These are phyloP conservation scores for Camelus dromedarius DNA, from an alignment of 2,113 vertebrate genomes.

Conservation along the genomic window DNA sequence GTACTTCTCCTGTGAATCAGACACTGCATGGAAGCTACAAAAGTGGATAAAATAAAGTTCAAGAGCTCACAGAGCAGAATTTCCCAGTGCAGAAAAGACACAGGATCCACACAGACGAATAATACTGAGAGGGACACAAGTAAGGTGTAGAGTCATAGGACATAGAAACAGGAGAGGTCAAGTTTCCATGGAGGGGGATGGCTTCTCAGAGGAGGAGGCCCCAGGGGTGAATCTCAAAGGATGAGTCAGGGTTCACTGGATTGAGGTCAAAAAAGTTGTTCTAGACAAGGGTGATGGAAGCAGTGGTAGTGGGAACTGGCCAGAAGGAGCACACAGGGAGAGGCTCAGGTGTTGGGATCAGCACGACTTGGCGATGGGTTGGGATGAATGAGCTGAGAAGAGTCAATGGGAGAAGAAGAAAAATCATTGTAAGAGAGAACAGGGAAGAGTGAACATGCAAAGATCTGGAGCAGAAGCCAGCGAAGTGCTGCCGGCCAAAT, in stretches of 20 bases:
- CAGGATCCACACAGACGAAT: neutral
- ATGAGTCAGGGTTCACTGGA: neutral
- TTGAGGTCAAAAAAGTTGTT: neutral
- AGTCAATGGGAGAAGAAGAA: neutral
- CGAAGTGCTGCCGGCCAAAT: neutral
- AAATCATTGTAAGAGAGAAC: neutral
- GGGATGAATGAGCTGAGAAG: neutral
- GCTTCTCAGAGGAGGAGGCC: neutral
- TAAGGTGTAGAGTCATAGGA: neutral
- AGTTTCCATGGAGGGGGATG: neutral
- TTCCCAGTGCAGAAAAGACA: neutral
- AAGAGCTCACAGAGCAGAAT: neutral
- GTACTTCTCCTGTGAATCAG: neutral
- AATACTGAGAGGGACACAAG: neutral
- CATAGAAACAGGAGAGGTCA: neutral
- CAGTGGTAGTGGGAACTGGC: neutral
- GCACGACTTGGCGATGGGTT: neutral
- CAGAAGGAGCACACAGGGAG: neutral
- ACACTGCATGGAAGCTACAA: neutral
- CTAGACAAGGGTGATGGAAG: neutral
- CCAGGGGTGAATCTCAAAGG: neutral
- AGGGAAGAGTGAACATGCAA: neutral
- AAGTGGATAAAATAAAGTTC: neutral
- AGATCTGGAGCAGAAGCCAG: neutral
- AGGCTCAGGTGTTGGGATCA: neutral